phyloP scores from a whole-genome alignment of 2,888 invertebrate genomes.

The Synanthedon formicaeformis region DNA sequence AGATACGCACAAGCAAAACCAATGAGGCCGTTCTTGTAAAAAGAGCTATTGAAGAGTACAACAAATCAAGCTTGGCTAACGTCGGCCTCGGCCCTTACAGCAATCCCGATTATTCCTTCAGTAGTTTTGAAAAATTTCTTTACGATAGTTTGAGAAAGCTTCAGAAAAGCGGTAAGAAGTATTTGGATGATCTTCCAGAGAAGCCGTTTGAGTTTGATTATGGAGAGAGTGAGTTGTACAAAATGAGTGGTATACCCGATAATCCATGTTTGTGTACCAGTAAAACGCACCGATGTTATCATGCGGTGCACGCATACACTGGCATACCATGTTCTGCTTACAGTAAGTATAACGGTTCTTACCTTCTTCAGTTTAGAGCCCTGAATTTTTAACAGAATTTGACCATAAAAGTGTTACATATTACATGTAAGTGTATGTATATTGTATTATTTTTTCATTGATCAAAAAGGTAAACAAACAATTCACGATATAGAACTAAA shows the following conservation, averaged over 20 bases:
- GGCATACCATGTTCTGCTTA: constrained; percentile 90
- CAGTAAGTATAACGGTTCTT: constrained; percentile 70
- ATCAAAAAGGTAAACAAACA: no score
- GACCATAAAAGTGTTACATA: no score
- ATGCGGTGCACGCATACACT: constrained; percentile 92
- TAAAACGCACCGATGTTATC: constrained; percentile 89
- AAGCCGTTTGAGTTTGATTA: constrained; percentile 62
- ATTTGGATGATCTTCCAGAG: constrained; percentile 73
- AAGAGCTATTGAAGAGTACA: constrained; percentile 86
- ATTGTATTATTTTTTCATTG: no score
- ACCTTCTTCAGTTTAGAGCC: background rate
- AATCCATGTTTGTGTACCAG: constrained; percentile 87
- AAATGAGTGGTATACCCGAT: constrained; percentile 74
- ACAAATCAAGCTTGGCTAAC: constrained; percentile 78
- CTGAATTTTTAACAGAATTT: no score
- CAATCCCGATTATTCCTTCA: constrained; percentile 76
- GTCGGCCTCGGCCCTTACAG: constrained; percentile 75
- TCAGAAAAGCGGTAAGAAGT: constrained; percentile 76
- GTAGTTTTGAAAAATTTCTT: constrained; percentile 87
- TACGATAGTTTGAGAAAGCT: constrained; percentile 86
- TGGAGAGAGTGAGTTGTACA: constrained; percentile 68
- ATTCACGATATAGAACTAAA: no score
- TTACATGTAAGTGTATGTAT: no score
- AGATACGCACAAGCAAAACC: constrained; percentile 89
- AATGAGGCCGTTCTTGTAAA: constrained; percentile 91